phyloP scores from a whole-genome alignment of 2,797 vertebrate genomes.

The Martes flavigula region DNA sequence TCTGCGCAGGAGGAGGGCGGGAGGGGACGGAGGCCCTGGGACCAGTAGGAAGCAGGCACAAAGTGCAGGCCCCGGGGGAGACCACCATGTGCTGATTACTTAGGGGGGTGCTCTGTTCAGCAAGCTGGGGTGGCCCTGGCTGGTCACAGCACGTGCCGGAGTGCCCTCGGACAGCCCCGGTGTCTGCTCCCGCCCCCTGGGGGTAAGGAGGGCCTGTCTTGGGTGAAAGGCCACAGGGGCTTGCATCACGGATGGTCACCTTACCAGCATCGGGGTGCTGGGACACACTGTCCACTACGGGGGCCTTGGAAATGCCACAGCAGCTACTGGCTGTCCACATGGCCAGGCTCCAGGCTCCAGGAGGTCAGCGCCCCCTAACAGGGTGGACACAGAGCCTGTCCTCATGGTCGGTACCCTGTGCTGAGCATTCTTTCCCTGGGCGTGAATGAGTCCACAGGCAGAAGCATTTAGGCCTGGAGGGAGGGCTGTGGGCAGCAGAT shows the following conservation, averaged over 20 bases:
- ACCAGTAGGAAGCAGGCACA: background rate
- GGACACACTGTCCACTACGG: background rate
- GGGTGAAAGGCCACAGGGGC: background rate
- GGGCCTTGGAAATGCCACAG: background rate
- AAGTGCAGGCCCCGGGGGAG: too few species aligned
- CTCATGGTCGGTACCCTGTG: background rate
- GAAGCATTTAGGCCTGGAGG: background rate
- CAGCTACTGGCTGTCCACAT: background rate
- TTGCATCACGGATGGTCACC: too few species aligned
- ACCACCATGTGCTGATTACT: fast-evolving
- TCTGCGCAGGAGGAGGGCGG: background rate
- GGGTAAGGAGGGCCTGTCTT: background rate
- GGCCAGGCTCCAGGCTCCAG: background rate
- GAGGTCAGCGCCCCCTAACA: background rate
- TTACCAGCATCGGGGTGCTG: background rate
- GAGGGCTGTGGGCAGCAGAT: too few species aligned
- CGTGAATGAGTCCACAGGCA: too few species aligned
- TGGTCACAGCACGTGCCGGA: fast-evolving
- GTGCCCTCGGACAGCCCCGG: fast-evolving
- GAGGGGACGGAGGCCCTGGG: background rate
- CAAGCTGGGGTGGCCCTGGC: too few species aligned
- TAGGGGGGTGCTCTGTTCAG: background rate
- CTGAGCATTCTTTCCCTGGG: background rate
- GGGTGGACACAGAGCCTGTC: background rate
- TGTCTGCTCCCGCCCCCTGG: fast-evolving